Percentiles rank a stretch among this genome's conserved stretches.
Conservation (phyloP, 2,888 invertebrate species). For the Hypselothyrea guttata region DNA sequence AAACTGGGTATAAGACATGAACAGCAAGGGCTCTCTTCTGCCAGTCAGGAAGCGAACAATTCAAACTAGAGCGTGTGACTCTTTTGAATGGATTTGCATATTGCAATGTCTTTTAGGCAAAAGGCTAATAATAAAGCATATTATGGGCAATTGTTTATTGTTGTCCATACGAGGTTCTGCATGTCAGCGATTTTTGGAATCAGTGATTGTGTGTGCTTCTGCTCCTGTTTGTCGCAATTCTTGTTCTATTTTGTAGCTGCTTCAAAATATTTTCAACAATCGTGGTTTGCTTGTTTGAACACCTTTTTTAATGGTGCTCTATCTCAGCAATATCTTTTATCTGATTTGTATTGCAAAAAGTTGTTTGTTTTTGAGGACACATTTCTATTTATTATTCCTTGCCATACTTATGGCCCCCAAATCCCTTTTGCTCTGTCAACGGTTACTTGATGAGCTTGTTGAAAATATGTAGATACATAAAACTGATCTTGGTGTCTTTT, state of each 20-base stretch:
- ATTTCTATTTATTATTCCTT: constrained; percentile 65
- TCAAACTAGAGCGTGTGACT: constrained; percentile 77
- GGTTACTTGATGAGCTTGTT: constrained; percentile 72
- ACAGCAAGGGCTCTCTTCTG: neutral
- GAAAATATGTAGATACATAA: constrained; percentile 33
- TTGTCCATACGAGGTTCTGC: too few relatives aligned
- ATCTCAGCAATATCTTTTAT: constrained; percentile 49
- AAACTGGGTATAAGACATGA: neutral
- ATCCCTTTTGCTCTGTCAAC: constrained; percentile 64
- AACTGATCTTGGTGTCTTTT: constrained; percentile 70
- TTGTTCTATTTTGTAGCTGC: constrained; percentile 67
- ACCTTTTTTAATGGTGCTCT: constrained; percentile 68
- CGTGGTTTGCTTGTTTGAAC: constrained; percentile 78
- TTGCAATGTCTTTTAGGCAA: constrained; percentile 41
- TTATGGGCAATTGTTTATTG: constrained; percentile 72
- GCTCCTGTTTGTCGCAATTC: constrained; percentile 40
- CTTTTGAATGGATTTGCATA: constrained; percentile 74
- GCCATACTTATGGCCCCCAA: constrained; percentile 57
- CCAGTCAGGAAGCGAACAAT: constrained; percentile 63
- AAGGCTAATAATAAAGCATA: constrained; percentile 77
- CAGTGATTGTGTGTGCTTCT: constrained; percentile 6
- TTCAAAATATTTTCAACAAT: constrained; percentile 78
- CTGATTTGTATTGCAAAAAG: constrained; percentile 61
- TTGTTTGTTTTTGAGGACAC: constrained; percentile 75
- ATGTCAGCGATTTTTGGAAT: constrained; percentile 17